Percentiles rank a stretch among this genome's conserved stretches.
These are phyloP conservation scores for Steinernema scapterisci DNA, from an alignment of 2,888 invertebrate species.

Conservation along the genomic window DNA sequence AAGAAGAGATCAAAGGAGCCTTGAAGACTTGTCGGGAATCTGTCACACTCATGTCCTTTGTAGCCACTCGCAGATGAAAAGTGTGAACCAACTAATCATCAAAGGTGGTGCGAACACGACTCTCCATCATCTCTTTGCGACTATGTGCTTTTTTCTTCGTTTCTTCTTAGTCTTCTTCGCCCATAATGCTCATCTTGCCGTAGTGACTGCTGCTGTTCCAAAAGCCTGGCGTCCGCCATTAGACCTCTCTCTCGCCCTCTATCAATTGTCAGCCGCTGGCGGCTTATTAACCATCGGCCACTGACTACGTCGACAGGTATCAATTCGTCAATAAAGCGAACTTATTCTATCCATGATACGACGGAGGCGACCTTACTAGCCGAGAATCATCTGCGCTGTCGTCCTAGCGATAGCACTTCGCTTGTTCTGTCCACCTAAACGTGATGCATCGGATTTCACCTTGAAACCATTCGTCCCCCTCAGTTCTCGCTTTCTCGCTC, in stretches of 20 bases:
- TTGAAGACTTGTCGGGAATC: background rate
- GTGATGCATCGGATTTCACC: background rate
- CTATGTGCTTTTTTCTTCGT: conserved; percentile 29
- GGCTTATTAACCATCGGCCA: conserved; percentile 31
- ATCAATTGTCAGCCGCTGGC: conserved; percentile 33
- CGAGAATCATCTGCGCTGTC: background rate
- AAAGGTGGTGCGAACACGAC: conserved; percentile 32
- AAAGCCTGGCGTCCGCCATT: conserved; percentile 32
- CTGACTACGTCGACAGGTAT: conserved; percentile 27
- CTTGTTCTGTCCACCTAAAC: background rate
- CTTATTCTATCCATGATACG: conserved; percentile 27
- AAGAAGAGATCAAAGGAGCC: background rate
- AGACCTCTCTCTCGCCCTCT: conserved; percentile 32
- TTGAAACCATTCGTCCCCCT: conserved; percentile 11
- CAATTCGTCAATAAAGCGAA: conserved; percentile 7
- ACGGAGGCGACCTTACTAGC: background rate
- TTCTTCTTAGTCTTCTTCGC: conserved; percentile 32
- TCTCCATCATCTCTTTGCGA: conserved; percentile 30
- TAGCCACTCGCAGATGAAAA: background rate
- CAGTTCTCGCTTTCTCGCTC: background rate
- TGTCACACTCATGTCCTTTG: conserved; percentile 16
- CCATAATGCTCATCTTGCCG: conserved; percentile 33
- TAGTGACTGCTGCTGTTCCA: conserved; percentile 30
- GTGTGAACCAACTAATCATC: conserved; percentile 31
- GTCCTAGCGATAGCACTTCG: no score